Base-by-base conservation (phyloP, 2,113 vertebrate species). In the Bombycilla garrulus region DNA sequence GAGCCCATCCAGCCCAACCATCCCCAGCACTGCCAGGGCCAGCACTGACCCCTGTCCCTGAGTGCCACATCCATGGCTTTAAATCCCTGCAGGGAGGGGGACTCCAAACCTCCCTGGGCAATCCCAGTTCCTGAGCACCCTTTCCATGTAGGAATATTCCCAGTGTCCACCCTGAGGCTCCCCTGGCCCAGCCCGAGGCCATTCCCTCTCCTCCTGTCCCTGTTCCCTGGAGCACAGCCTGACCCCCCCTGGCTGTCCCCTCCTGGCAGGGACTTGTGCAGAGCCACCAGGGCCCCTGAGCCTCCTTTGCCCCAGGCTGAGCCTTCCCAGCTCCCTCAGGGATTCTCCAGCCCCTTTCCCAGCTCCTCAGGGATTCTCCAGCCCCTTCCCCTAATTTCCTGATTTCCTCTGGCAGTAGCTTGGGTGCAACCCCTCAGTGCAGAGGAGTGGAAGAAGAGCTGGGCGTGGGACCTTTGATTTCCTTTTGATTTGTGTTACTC, bases 141-240 rank as follows among this genome's bases (percentile, higher is more conserved):
- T 58, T 67, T 31, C 61, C 44, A 42, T 20, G 38, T 1, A 17
- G 9, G 8, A 42, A 42, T 42, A 15, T 42, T 16, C 42, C 45
- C 2, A 4, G 3, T 10, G 2, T 33, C 47, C 57, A 6, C 11
- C 4, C 29, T 20, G 21, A 10, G 1, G 36, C 33, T 57, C 1
- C 11, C 38, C 44, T 40, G 53, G 33, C 15, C 7, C 50, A 81
- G 12, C 21, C 23, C 35, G 53, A 5, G n/a, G 53, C 44, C 9
- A 3, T 44, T 86, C 36, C 83, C 62, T 77, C 62, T 51, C 0
- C 21, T 60, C 38, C 62, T 60, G 45, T 78, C 47, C 38, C 84
- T 61, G 38, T 51, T 51, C 38, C 33, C n/a, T 73, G 69, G 3
- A 47, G 2, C 14, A 84, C 4, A 67, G 4, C 65, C 65, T 44